These are phyloP conservation scores for Macrosteles quadrilineatus DNA, from an alignment of 1,140 invertebrate genomes.

Conservation along the genomic window DNA sequence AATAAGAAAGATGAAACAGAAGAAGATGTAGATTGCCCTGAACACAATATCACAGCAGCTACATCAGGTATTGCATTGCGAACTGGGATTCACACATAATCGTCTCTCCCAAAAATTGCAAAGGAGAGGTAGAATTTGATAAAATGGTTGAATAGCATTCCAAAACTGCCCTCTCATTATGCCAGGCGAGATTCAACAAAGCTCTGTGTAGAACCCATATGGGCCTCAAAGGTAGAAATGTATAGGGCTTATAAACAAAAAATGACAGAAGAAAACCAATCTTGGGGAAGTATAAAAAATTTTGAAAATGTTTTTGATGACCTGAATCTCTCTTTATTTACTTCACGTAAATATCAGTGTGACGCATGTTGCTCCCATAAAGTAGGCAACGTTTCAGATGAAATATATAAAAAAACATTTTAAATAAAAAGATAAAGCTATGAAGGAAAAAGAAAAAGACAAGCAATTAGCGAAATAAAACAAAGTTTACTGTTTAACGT, in stretches of 20 bases:
- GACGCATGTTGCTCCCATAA: neutral
- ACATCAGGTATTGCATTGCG: neutral
- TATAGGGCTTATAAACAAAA: conserved; percentile 19
- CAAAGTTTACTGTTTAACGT: conserved; percentile 33
- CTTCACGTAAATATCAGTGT: conserved; percentile 12
- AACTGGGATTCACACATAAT: neutral
- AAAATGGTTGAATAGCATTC: conserved; percentile 23
- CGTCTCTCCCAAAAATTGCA: neutral
- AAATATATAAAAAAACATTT: conserved; percentile 32
- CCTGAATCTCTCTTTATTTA: conserved; percentile 12
- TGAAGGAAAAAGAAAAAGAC: conserved; percentile 25
- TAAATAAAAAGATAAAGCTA: conserved; percentile 22
- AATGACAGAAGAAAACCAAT: conserved; percentile 7
- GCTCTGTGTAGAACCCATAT: conserved; percentile 12
- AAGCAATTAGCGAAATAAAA: conserved; percentile 22
- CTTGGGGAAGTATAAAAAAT: neutral
- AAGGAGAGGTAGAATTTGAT: neutral
- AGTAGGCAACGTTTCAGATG: conserved; percentile 28
- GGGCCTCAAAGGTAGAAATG: conserved; percentile 11
- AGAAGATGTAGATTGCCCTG: too few species aligned
- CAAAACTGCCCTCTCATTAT: conserved; percentile 22
- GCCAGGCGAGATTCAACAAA: conserved; percentile 19
- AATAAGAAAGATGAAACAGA: neutral
- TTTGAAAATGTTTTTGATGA: conserved; percentile 33
- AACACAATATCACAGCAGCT: neutral